phyloP scores from a whole-genome alignment of 2,113 vertebrate species.

The Oceanites oceanicus region DNA sequence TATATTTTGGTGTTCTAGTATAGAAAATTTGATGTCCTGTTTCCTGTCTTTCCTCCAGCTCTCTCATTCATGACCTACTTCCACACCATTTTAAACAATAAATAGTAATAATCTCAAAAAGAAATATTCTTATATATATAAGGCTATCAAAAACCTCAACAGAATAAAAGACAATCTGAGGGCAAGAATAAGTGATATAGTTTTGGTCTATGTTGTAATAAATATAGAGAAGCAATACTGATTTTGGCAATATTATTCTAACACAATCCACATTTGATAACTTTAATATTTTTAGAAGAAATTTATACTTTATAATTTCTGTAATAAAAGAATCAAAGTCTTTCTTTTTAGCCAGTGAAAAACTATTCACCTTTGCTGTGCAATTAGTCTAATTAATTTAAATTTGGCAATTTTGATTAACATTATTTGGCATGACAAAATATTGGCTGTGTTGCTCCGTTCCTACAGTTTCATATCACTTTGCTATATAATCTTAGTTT shows the following conservation, averaged over 20 bases:
- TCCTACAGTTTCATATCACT: neutral
- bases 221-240: neutral
- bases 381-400: neutral
- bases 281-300: neutral
- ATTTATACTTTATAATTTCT: neutral
- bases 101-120: neutral
- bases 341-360: neutral
- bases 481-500: neutral
- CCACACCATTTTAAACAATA: neutral
- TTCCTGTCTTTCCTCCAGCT: neutral
- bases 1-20: neutral
- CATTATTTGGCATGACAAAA: neutral
- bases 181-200: neutral
- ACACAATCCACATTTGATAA: neutral
- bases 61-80: neutral
- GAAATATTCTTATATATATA: neutral
- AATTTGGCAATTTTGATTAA: neutral
- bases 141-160: neutral
- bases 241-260: neutral
- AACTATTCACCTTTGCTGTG: neutral
- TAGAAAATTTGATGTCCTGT: neutral
- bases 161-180: neutral
- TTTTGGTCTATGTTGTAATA: neutral
- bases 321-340: neutral
- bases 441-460: rapidly evolving